A percentile compares a stretch with the other conserved stretches of the same genome.
Evolutionary conservation across 2,888 invertebrate species (phyloP).

Genomic region (Aporophyla lueneburgensis): DNA sequence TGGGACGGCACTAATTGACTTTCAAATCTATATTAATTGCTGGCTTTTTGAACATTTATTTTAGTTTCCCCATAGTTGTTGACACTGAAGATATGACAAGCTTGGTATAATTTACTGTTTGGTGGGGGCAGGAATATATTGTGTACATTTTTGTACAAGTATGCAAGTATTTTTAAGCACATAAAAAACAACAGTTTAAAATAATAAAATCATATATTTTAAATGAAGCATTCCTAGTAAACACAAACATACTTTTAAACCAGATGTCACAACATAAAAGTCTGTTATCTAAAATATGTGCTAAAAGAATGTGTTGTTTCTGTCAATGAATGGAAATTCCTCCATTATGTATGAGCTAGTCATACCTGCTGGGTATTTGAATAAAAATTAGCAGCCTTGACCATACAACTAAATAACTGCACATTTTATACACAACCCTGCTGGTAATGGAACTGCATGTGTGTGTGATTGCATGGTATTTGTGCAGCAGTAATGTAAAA

Average conservation of each 20-base stretch:
- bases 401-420: conserved; percentile 44
- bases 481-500: not conserved
- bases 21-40: not conserved
- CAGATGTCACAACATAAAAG: not conserved
- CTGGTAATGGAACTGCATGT: not conserved
- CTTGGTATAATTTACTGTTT: not conserved
- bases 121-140: not conserved
- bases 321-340: conserved; percentile 42
- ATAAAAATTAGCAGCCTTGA: conserved; percentile 55
- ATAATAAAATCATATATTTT: not conserved
- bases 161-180: not conserved
- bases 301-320: conserved; percentile 8
- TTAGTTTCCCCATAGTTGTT: not conserved
- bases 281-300: conserved; percentile 45
- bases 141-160: conserved; percentile 1
- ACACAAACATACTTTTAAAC: not conserved
- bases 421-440: conserved; percentile 24
- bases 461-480: not conserved
- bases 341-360: conserved; percentile 50
- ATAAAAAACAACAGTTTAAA: not conserved
- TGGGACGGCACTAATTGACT: conserved; percentile 8
- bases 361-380: conserved; percentile 21
- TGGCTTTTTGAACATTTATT: not conserved
- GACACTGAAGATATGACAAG: not conserved
- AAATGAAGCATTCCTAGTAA: not conserved